phyloP scores from a whole-genome alignment of 1,140 invertebrate species.

The Lasioglossum albipes region DNA sequence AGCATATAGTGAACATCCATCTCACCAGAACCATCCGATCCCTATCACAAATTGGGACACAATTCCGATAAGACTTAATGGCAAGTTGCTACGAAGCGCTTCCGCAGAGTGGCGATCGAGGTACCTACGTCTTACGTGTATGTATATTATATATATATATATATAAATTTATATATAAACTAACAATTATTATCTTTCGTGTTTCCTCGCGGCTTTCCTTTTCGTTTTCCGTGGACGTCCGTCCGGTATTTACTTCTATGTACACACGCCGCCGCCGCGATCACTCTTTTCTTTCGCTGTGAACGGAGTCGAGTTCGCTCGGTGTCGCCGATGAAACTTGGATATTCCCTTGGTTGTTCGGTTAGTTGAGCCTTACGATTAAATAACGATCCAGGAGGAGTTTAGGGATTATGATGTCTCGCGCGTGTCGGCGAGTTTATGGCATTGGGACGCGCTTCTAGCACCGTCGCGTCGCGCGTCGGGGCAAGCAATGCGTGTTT shows the following conservation, averaged over 20 bases:
- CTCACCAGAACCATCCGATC: conserved; percentile 10
- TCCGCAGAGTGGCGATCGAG: conserved; percentile 21
- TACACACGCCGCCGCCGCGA: background rate
- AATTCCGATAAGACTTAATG: conserved; percentile 44
- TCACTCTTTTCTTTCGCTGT: background rate
- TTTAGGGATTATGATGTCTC: background rate
- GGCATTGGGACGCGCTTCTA: conserved; percentile 38
- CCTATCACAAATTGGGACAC: conserved; percentile 40
- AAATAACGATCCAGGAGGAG: too few species aligned
- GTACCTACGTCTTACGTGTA: background rate
- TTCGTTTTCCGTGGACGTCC: background rate
- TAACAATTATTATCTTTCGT: background rate
- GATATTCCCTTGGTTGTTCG: background rate
- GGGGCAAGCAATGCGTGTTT: conserved; percentile 26
- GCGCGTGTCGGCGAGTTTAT: conserved; percentile 5
- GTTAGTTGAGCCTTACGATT: background rate
- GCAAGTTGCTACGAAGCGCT: conserved; percentile 41
- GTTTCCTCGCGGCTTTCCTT: background rate
- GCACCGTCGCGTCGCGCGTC: conserved; percentile 13
- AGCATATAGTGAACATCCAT: background rate
- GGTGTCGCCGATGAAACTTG: background rate
- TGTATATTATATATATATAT: too few species aligned
- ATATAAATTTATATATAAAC: background rate
- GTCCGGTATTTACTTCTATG: background rate
- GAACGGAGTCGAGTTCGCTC: background rate